Evolutionary conservation across 2,888 invertebrate species (phyloP).

Genomic region (Plutella xylostella): DNA sequence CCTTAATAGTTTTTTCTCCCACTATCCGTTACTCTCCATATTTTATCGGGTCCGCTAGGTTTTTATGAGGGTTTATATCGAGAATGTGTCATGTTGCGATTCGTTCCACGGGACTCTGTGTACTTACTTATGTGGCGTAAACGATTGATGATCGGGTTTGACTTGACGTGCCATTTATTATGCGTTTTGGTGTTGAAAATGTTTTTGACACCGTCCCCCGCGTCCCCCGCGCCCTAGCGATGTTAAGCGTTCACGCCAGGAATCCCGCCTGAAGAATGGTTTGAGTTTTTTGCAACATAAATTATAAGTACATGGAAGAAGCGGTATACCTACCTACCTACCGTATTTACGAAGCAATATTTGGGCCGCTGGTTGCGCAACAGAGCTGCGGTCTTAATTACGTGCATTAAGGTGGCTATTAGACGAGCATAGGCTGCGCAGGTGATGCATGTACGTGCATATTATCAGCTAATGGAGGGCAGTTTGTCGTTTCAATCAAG

Average conservation of each 20-base stretch:
- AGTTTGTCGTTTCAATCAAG: conserved; percentile 39
- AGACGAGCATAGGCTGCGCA: too few relatives aligned
- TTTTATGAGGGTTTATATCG: conserved; percentile 54
- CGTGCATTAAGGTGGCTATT: too few relatives aligned
- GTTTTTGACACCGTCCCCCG: background rate
- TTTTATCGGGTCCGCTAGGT: conserved; percentile 38
- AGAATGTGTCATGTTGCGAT: conserved; percentile 44
- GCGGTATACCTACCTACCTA: background rate
- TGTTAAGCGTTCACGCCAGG: too few relatives aligned
- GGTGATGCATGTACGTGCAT: too few relatives aligned
- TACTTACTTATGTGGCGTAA: conserved; percentile 39
- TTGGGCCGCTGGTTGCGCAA: too few relatives aligned
- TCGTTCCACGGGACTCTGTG: conserved; percentile 30
- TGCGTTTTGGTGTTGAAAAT: conserved; percentile 13
- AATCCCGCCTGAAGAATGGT: too few relatives aligned
- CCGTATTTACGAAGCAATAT: background rate
- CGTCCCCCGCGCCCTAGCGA: too few relatives aligned
- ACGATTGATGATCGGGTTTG: conserved; percentile 45
- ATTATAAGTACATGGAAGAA: background rate
- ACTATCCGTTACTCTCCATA: conserved; percentile 46
- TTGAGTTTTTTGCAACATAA: too few relatives aligned
- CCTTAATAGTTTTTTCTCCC: conserved; percentile 44
- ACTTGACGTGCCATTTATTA: conserved; percentile 40
- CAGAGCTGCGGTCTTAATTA: too few relatives aligned
- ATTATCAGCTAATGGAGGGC: conserved; percentile 23